Evolutionary conservation across 2,797 vertebrate species (phyloP), one percentile per base, ranked within the genome.

Genomic region (Gymnopithys bicolor): DNA sequence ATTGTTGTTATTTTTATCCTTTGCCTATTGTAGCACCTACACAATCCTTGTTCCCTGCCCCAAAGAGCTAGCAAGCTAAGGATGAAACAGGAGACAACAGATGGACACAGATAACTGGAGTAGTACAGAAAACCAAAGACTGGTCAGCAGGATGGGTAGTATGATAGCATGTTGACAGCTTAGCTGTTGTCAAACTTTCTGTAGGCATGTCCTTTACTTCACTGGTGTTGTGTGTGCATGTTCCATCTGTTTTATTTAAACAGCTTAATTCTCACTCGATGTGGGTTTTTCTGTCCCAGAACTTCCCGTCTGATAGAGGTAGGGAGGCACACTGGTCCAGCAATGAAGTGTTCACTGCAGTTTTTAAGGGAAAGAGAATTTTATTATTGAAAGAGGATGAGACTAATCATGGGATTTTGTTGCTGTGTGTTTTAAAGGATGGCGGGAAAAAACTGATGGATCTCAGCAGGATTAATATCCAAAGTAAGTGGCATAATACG

Each of bases 181-280:
- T 96, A 93, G 77, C 63, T 94, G 94, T 86, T 95, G 76, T 97
- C 63, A 91, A 63, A 70, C 81, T 96, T 96, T 96, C 80, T 88
- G 95, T 93, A 88, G 89, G 94, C 94, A 94, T 94, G 95, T 84
- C 70, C 74, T 89, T 92, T 92, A 52, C 79, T 90, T 93, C 0
- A 9, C 43, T 92, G 89, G 5, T 89, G 68, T 52, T 69, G 35
- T 88, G 11, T 69, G 33, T 84, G 76, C 32, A 27, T 94, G 63
- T 94, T 94, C 94, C 80, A 90, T 96, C 96, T 96, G 95, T 94
- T 96, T 93, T 87, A 76, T 70, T 88, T 93, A 93, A 91, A 74
- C 63, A 95, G 45, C 33, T 67, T 82, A 94, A 69, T 91, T 96
- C 52, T 88, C 63, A 64, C 41, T 90, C 33, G 41, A 6, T 62